These are phyloP conservation scores for Caerostris extrusa DNA, from an alignment of 1,140 invertebrate genomes.

Conservation along the genomic window DNA sequence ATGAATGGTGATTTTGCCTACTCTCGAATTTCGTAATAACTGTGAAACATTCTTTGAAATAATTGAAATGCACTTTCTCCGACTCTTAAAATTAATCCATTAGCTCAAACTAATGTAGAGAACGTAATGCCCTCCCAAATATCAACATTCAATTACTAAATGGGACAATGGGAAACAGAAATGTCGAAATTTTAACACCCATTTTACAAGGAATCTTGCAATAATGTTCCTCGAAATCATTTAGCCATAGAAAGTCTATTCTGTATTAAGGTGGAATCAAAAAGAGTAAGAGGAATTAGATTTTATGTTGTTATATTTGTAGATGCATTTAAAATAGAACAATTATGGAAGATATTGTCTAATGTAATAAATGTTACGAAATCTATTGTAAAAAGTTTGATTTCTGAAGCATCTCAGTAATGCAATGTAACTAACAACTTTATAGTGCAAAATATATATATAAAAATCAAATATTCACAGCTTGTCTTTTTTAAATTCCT, in stretches of 20 bases:
- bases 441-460: too few relatives aligned
- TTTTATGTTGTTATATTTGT: too few relatives aligned
- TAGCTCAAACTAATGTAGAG: not conserved
- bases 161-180: not conserved
- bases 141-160: conserved; percentile 19
- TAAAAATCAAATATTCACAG: too few relatives aligned
- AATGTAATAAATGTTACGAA: too few relatives aligned
- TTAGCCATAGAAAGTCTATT: not conserved
- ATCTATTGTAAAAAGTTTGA: too few relatives aligned
- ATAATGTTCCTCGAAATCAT: not conserved
- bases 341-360: too few relatives aligned
- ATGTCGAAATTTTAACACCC: conserved; percentile 8
- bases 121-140: not conserved
- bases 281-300: not conserved
- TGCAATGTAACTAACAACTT: too few relatives aligned
- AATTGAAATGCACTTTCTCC: not conserved
- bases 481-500: too few relatives aligned
- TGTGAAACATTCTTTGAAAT: not conserved
- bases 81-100: not conserved
- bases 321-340: too few relatives aligned
- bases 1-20: not conserved
- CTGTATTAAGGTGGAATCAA: not conserved
- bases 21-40: not conserved
- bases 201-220: not conserved
- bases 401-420: too few relatives aligned